Base-by-base conservation (phyloP, 2,113 vertebrate genomes). In the Callaeas wilsoni region DNA sequence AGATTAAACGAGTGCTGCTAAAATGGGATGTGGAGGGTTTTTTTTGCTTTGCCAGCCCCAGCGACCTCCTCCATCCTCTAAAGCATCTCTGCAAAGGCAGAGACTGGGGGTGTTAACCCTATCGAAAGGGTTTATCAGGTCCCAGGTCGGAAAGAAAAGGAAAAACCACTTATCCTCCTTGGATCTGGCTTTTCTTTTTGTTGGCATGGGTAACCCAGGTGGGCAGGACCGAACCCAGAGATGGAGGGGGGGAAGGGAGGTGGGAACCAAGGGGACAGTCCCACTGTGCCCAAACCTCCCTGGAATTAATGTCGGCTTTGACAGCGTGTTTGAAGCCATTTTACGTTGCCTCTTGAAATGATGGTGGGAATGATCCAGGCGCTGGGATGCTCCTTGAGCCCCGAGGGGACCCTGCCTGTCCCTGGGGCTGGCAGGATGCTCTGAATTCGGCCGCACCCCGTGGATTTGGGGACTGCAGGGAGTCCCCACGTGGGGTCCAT, bases 141-240 rank as follows among this genome's bases (percentile, higher is more conserved):
- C 37, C 55, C 33, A 25, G 33, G 18, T 67, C 10, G 3, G 12
- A 42, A 46, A 9, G 23, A 32, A 59, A 29, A 35, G 25, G 30
- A 6, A 37, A 33, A 71, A 5, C 0, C 13, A 3, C 4, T 50
- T 41, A 32, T 64, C 6, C 29, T 60, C 21, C 42, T 27, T 2
- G 11, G 12, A 3, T 25, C 30, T 9, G n/a, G 21, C 14, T 22
- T 32, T 19, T 44, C 11, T 49, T 25, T 41, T 21, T 39, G 14
- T n/a, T 3, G 22, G 35, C 1, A 1, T 23, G 50, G 30, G 8
- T 9, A 9, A 29, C 4, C 6, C 35, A 5, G 39, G 41, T 3
- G 41, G n/a, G 12, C 21, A 32, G n/a, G 39, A 13, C 47, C 30
- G 13, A 30, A 55, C 15, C 7, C 35, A 37, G 42, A 55, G 10